Evolutionary conservation across 2,888 invertebrate genomes (phyloP).

Genomic region (Noctua fimbriata): DNA sequence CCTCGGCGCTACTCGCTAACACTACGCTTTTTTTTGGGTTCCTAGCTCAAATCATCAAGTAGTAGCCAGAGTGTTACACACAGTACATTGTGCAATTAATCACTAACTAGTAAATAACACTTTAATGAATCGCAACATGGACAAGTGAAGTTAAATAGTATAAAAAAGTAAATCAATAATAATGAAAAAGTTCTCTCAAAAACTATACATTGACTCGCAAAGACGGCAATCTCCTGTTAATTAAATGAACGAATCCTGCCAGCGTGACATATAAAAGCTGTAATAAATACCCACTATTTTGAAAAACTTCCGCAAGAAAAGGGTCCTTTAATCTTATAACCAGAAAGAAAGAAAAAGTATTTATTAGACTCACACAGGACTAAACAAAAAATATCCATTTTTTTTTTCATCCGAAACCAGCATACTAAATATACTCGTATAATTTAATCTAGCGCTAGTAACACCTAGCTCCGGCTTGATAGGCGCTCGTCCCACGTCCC

Average conservation of each 20-base stretch:
- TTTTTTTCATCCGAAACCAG: too few species aligned
- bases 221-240: background rate
- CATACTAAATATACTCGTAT: background rate
- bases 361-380: too few species aligned
- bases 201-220: background rate
- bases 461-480: conserved; percentile 1
- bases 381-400: too few species aligned
- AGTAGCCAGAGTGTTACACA: background rate
- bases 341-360: too few species aligned
- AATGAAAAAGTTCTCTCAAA: background rate
- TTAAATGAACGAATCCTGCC: background rate
- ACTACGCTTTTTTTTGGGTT: background rate
- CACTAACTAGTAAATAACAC: background rate
- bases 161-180: background rate
- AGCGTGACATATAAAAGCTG: background rate
- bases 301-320: background rate
- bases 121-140: background rate
- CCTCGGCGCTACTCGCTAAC: too few species aligned
- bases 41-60: background rate
- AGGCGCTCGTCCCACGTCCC: background rate
- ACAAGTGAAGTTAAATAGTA: background rate
- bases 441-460: conserved; percentile 9
- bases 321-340: background rate
- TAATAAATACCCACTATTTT: background rate
- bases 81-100: background rate